Conservation (phyloP, 2,797 vertebrate species). For the Hypotaenidia okinawae region DNA sequence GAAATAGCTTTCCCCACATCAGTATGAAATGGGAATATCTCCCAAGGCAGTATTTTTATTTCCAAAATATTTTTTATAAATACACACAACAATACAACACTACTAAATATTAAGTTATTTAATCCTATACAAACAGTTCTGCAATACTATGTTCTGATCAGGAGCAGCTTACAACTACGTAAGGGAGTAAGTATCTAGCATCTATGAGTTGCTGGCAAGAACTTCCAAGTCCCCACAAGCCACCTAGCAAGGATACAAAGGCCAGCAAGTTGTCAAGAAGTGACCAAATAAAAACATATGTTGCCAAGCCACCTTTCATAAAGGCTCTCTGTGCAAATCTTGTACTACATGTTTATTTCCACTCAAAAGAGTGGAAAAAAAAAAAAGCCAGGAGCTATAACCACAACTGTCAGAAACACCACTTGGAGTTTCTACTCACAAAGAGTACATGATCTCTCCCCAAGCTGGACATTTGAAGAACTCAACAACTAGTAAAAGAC, state of each 20-base stretch:
- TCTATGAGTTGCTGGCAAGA: neutral
- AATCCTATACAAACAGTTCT: neutral
- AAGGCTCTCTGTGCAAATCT: neutral
- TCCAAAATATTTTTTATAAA: neutral
- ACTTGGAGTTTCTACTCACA: neutral
- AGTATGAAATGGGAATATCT: neutral
- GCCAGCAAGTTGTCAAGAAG: neutral
- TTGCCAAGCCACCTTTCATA: neutral
- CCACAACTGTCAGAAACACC: neutral
- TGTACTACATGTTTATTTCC: neutral
- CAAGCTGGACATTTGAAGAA: neutral
- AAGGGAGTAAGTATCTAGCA: neutral
- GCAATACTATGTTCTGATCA: neutral
- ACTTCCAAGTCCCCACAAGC: neutral
- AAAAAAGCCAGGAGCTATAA: neutral
- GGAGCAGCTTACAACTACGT: fast-evolving
- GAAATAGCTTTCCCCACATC: neutral
- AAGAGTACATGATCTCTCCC: neutral
- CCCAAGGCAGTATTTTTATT: neutral
- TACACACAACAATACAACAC: neutral
- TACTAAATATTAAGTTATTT: neutral
- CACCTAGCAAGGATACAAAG: neutral
- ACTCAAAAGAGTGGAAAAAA: neutral
- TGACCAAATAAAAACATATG: neutral
- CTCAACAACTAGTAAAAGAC: neutral